Base-by-base conservation (phyloP, 2,888 invertebrate genomes). In the Rotaria magnacalcarata region DNA sequence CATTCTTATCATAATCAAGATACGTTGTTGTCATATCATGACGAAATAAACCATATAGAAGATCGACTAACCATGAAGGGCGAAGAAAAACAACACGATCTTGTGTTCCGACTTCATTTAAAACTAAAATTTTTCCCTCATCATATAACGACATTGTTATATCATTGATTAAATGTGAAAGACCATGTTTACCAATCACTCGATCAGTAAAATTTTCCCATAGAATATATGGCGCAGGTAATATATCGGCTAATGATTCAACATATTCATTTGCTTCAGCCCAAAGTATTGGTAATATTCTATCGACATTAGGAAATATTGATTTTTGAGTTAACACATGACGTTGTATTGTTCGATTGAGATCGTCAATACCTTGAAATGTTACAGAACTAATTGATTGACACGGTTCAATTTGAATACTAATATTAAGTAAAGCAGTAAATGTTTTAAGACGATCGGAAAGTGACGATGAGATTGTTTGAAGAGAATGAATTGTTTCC, bases 1-100 rank as follows among this genome's bases (percentile, higher is more conserved):
- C 80, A 80, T 80, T 80, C 10, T 47, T 80, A 47, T 80, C 80
- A 80, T 80, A 80, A 47, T 80, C 47, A 43, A 80, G 47, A 67
- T 67, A 67, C 14, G 47, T 47, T 3, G n/a, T 80, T 43, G 10
- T 19, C 19, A 80, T 47, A 80, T 80, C 80, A 80, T 80, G n/a
- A 47, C 80, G 80, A 80, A 80, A 80, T 24, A 80, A 5, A 47
- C 10, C n/a, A 80, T 80, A 80, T n/a, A 80, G n/a, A 2, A 80
- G n/a, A 80, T 80, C 80, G 11, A 47, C n/a, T 47, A 80, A 80
- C 80, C 80, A 80, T 11, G 47, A 43, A 14, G 80, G 80, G 19
- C 47, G 43, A 43, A 80, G 47, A 47, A 80, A 80, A 47, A 80
- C 80, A 5, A n/a, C 80, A 14, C 80, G 80, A 43, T 80, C 80